These are phyloP conservation scores for Xiphophorus couchianus DNA, from an alignment of 2,113 vertebrate genomes.

Conservation along the genomic window DNA sequence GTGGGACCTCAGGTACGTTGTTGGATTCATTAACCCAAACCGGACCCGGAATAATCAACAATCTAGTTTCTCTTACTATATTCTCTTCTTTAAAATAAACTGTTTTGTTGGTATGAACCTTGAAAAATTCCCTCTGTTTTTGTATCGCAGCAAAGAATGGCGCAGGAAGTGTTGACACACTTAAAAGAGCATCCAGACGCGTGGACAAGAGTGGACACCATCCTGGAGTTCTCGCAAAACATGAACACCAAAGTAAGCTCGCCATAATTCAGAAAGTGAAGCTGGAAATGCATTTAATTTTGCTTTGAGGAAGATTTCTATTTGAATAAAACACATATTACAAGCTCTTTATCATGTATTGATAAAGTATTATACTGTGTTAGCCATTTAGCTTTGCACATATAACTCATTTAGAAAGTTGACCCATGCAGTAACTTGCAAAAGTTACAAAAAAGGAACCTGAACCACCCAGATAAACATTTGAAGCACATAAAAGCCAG, in stretches of 20 bases:
- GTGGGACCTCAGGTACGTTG: constrained; percentile 95
- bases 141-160: constrained; percentile 95
- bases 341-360: neutral
- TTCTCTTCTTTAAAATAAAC: neutral
- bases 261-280: constrained; percentile 58
- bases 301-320: constrained; percentile 88
- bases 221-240: constrained; percentile 99
- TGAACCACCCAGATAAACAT: neutral
- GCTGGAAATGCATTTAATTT: neutral
- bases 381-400: too few species aligned
- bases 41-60: neutral
- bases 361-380: neutral
- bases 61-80: neutral
- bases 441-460: neutral
- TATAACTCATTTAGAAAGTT: neutral
- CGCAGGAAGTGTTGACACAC: constrained; percentile 98
- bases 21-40: neutral
- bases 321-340: neutral
- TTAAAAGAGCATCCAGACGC: constrained; percentile 99
- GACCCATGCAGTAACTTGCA: neutral
- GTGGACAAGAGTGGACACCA: constrained; percentile 99
- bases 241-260: constrained; percentile 99
- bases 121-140: constrained; percentile 16
- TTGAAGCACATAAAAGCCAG: too few species aligned
- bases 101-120: neutral